Evolutionary conservation across 1,140 invertebrate species (phyloP), one percentile per base, ranked within the genome.

Genomic region (Arion vulgaris): DNA sequence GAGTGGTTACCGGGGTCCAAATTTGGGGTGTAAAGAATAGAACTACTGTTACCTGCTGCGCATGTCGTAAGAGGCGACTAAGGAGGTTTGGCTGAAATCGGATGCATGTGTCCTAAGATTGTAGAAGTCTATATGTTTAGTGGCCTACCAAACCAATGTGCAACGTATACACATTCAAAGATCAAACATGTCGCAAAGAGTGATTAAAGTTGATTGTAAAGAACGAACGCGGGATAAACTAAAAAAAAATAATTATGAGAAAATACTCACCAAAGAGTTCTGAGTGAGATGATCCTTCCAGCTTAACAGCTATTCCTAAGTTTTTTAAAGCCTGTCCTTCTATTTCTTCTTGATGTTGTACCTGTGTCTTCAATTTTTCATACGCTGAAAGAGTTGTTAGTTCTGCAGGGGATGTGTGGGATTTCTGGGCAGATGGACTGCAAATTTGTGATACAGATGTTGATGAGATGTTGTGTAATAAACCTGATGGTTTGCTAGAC

Each of bases 291-390:
- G 62, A 9, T 34, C 62, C 62, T 32, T 28, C 62, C 7, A 66
- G 17, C 62, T 45, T 71, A 1, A 69, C 13, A 13, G 80, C 80
- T 34, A 81, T 51, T 7, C 69, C 80, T 36, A 81, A 34, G 23
- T 73, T 74, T 45, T 81, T 72, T 34, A 81, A 57, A 15, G 69
- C 80, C 49, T 81, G 80, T 15, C 71, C 80, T 38, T 81, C 69
- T 4, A 74, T 81, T 41, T 41, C 80, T 57, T 81, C 80, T 39
- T 81, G 80, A n/a, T 72, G 41, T 26, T 23, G 71, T 0, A 81
- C 69, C 39, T 81, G 80, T 2, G 80, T 73, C 45, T 74, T 69
- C 9, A 81, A 74, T 36, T 81, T 69, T 28, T 81, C 80, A 74
- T 81, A 81, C 4, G 57, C 23, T 32, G 80, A 73, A 45, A 74